A percentile compares a stretch with the other conserved stretches of the same genome.
Evolutionary conservation across 2,797 vertebrate genomes (phyloP).

Genomic region (Leucoraja ocellata): DNA sequence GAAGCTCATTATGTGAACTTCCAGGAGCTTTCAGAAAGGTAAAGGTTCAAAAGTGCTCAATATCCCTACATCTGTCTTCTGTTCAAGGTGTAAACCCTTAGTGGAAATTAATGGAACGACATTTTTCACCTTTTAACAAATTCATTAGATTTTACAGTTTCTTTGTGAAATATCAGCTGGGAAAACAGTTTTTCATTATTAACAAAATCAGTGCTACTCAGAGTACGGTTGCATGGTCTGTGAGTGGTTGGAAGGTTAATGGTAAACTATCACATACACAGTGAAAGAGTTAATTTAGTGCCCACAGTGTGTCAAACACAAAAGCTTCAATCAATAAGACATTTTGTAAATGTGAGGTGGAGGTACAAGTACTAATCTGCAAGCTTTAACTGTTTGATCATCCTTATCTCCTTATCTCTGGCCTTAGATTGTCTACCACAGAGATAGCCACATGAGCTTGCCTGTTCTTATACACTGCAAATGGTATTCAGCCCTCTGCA

Average conservation of each 20-base stretch:
- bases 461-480: slow-evolving; percentile 17
- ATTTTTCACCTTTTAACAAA: not conserved
- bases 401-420: slow-evolving; percentile 20
- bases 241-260: not conserved
- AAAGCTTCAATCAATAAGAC: not conserved
- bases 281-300: not conserved
- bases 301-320: not conserved
- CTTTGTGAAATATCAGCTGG: not conserved
- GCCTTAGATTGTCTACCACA: not conserved
- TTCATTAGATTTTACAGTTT: not conserved
- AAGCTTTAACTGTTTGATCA: slow-evolving; percentile 2
- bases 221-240: not conserved
- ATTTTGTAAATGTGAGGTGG: not conserved
- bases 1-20: not conserved
- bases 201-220: not conserved
- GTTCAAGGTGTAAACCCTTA: not conserved
- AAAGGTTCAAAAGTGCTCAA: not conserved
- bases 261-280: not conserved
- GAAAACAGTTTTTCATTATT: not conserved
- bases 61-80: not conserved
- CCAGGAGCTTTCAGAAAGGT: not conserved
- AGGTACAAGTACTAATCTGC: slow-evolving; percentile 14
- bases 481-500: slow-evolving; percentile 9
- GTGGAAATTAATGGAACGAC: not conserved
- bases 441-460: not conserved